Evolutionary conservation across 1,140 invertebrate genomes (phyloP).

Genomic region (Drosophila ironensis): DNA sequence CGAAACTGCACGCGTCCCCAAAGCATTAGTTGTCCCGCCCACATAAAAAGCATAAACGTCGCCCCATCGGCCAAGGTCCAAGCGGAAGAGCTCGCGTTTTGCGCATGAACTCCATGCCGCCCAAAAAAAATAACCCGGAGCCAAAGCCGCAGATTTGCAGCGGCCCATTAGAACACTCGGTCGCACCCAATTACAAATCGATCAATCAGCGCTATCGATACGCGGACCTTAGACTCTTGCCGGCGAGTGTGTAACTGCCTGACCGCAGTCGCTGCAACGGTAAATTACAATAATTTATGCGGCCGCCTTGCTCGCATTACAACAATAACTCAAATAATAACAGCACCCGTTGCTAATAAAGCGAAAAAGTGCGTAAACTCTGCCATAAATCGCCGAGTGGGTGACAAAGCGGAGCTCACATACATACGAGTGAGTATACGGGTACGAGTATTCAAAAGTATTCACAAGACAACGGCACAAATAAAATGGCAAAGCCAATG

Average conservation of each 20-base stretch:
- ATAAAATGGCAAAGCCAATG: constrained; percentile 63
- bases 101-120: constrained; percentile 57
- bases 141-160: constrained; percentile 46
- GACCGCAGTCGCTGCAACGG: constrained; percentile 45
- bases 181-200: constrained; percentile 58
- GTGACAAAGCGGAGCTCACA: constrained; percentile 43
- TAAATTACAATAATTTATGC: constrained; percentile 70
- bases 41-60: constrained; percentile 4
- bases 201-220: constrained; percentile 52
- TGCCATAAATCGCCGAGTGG: constrained; percentile 60
- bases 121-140: neutral
- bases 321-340: constrained; percentile 68
- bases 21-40: too few relatives aligned
- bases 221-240: constrained; percentile 35
- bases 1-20: constrained; percentile 15
- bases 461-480: too few relatives aligned
- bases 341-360: constrained; percentile 39
- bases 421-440: neutral
- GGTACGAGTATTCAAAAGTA: too few relatives aligned
- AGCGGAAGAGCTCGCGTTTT: constrained; percentile 4
- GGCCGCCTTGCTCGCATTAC: constrained; percentile 50
- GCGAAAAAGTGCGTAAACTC: constrained; percentile 55
- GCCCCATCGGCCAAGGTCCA: constrained; percentile 60
- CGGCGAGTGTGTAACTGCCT: constrained; percentile 15
- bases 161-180: constrained; percentile 45